Evolutionary conservation across 2,888 invertebrate genomes (phyloP), one percentile per base, ranked within the genome.

Genomic region (Tenthredo distinguenda): DNA sequence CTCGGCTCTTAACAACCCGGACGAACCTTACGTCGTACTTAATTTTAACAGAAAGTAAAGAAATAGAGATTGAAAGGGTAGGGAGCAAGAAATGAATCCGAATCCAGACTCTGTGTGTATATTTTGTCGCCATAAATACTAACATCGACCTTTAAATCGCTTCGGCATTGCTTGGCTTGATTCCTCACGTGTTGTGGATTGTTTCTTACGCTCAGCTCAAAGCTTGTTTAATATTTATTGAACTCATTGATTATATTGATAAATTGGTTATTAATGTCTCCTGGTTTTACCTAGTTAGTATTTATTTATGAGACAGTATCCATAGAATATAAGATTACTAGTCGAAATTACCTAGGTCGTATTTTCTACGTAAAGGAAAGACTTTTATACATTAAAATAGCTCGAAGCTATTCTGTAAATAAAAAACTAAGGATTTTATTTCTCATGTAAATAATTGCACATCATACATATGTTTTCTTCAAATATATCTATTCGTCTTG

Each of bases 11-110:
- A 88, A 90, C 88, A 92, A 90, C 89, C 90, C 91, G 88, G 92
- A 92, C 86, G 93, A 93, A 89, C 93, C 93, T 89, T 93, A 93
- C 87, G 93, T 93, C 74, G 93, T 93, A 88, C 92, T 93, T 85
- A 93, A 93, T 88, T 91, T 93, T 90, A 91, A 91, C 89, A 91
- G 92, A 90, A 92, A 92, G 91, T 93, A 92, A 88, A n/a, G 0
- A 43, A 43, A n/a, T 6, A 68, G 68, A 10, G 18, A 71, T 21
- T 71, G 15, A 7, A 26, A 26, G 43, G 43, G 43, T 47, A 18
- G n/a, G n/a, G n/a, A 55, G 31, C 15, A 34, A 26, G 1, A 74
- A 43, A 74, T 74, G 21, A 10, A 68, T 34, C 12, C 12, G 21
- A 43, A 6, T 74, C 40, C 12, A 43, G 10, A 74, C 10, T 74